Base-by-base conservation (phyloP, 1,140 invertebrate species). In the Cyphomyrmex costatus region DNA sequence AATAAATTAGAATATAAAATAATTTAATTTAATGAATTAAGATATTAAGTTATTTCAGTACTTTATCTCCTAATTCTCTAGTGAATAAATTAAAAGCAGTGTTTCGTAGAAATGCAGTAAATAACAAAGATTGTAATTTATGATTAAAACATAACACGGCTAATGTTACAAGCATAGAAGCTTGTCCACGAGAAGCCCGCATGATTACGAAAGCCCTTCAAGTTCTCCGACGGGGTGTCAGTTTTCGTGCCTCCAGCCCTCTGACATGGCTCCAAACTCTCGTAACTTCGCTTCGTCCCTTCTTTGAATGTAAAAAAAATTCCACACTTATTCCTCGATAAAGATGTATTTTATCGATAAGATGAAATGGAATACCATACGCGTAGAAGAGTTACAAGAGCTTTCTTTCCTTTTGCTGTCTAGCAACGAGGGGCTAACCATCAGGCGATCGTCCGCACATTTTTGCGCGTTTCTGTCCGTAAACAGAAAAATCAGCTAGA, bases 341-440 rank as follows among this genome's bases (percentile, higher is more conserved):
- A 80, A 88, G 80, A 84, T 83, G 82, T 60, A 88, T 84, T 84
- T 90, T 80, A 80, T 85, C 89, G 71, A 90, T 73, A 85, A 30
- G 8, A 89, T 85, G 89, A 89, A 90, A 90, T 65, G 74, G 68
- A 87, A 90, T 86, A 89, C 84, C 24, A 12, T 5, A 46, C 19
- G 53, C 53, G 16, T 3, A 5, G 24, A 82, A 60, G 14, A 21
- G 10, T 33, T 21, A n/a, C n/a, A 33, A 60, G 33, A 12, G 30
- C 6, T 42, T 5, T 21, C 19, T 2, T 8, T 6, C 19, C 30
- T 14, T 0, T 10, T 19, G 51, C 14, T 21, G 36, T 58, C n/a
- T 30, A 24, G 33, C 21, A 16, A 16, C n/a, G 27, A 66, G 27
- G 3, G 27, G 10, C 10, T 7, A 42, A 42, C 8, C 36, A 42